These are phyloP conservation scores for Scleropages formosus DNA, from an alignment of 2,797 vertebrate genomes.

Conservation along the genomic window DNA sequence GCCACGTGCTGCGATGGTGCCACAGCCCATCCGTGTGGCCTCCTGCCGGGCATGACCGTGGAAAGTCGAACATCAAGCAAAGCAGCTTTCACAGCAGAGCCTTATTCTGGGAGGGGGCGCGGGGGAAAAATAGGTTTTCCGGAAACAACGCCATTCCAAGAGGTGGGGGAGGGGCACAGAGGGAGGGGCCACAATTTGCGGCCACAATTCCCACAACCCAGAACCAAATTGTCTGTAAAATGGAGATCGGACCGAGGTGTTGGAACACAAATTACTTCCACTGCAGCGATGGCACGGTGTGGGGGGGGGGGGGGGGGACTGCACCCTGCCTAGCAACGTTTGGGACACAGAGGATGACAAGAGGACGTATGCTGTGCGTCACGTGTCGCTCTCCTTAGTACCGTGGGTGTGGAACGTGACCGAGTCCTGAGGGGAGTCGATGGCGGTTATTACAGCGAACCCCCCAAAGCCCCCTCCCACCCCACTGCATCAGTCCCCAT, in stretches of 20 bases:
- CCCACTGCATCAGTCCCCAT: not conserved
- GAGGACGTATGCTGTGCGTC: not conserved
- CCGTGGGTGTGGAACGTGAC: not conserved
- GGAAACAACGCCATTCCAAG: not conserved
- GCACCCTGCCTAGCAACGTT: no score
- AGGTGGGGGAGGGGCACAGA: no score
- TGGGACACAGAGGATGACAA: not conserved
- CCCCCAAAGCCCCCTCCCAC: not conserved
- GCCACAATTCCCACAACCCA: no score
- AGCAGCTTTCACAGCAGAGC: no score
- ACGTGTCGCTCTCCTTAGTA: not conserved
- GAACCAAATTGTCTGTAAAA: not conserved
- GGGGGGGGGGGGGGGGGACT: no score
- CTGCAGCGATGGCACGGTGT: not conserved
- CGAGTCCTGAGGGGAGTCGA: not conserved
- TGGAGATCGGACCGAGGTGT: not conserved
- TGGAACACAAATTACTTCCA: constrained; percentile 11
- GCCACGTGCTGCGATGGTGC: no score
- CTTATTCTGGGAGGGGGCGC: not conserved
- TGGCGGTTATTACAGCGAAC: not conserved
- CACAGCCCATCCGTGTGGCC: no score
- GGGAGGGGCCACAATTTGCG: no score
- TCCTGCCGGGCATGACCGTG: no score
- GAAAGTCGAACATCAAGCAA: no score
- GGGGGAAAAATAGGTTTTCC: constrained; percentile 17